Conservation (phyloP, 2,113 vertebrate genomes). For the Hiodon alosoides region DNA sequence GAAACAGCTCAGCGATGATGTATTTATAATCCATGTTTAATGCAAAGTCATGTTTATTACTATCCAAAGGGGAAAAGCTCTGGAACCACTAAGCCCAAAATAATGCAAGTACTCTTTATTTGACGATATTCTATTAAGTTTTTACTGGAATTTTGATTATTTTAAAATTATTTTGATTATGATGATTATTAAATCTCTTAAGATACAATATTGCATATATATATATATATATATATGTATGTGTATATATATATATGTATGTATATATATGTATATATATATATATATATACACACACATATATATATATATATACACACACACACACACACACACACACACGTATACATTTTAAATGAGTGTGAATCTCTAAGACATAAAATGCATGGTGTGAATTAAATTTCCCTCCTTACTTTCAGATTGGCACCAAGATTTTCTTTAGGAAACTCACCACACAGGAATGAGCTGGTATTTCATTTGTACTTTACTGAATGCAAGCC, state of each 20-base stretch:
- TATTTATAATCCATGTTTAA: neutral
- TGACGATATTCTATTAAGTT: neutral
- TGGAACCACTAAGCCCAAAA: constrained; percentile 37
- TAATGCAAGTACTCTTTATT: constrained; percentile 37
- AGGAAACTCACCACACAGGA: neutral
- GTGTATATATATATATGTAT: too few species aligned
- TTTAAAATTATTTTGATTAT: neutral
- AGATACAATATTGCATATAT: too few species aligned
- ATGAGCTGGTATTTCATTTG: constrained; percentile 42
- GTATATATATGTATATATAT: too few species aligned
- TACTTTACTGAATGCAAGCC: neutral
- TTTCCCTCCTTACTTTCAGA: constrained; percentile 35
- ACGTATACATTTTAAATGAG: neutral
- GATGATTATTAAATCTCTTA: too few species aligned
- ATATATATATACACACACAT: too few species aligned
- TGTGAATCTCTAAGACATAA: neutral
- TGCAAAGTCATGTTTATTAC: neutral
- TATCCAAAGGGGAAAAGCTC: constrained; percentile 36
- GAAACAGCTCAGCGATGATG: too few species aligned
- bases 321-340: neutral
- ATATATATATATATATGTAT: too few species aligned
- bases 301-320: too few species aligned
- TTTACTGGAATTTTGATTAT: too few species aligned
- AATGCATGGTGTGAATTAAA: too few species aligned
- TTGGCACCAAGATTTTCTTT: constrained; percentile 51